A percentile compares a stretch with the other conserved stretches of the same genome.
Conservation (phyloP, 2,113 vertebrate species). For the Diadophis punctatus region DNA sequence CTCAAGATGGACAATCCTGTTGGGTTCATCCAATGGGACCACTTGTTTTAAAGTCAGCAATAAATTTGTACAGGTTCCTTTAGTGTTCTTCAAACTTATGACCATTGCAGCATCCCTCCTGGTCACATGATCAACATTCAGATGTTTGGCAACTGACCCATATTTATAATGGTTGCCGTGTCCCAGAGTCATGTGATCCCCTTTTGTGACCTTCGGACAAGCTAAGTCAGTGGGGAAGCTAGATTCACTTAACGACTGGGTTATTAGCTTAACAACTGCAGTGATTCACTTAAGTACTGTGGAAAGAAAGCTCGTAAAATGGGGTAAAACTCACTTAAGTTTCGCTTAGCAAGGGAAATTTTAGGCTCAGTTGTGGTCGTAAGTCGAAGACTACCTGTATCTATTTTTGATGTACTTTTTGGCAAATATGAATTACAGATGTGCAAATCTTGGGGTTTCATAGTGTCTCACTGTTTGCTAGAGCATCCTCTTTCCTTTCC, state of each 20-base stretch:
- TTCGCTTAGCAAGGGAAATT: not conserved
- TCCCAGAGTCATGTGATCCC: no score
- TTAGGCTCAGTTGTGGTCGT: not conserved
- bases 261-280: no score
- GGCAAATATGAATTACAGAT: not conserved
- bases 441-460: not conserved
- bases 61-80: not conserved
- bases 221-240: no score
- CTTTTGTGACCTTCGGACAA: no score
- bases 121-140: not conserved
- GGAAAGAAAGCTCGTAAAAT: no score
- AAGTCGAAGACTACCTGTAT: not conserved
- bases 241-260: no score
- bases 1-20: not conserved
- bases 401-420: not conserved
- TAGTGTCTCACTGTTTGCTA: not conserved
- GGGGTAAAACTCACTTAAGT: no score
- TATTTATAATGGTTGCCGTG: no score
- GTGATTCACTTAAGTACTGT: no score
- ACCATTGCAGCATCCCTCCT: not conserved
- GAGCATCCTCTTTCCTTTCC: not conserved
- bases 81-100: not conserved
- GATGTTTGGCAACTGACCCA: not conserved
- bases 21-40: not conserved
- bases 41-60: not conserved